Evolutionary conservation across 2,888 invertebrate species (phyloP), one percentile per base, ranked within the genome.

Genomic region (Eupithecia vulgata): DNA sequence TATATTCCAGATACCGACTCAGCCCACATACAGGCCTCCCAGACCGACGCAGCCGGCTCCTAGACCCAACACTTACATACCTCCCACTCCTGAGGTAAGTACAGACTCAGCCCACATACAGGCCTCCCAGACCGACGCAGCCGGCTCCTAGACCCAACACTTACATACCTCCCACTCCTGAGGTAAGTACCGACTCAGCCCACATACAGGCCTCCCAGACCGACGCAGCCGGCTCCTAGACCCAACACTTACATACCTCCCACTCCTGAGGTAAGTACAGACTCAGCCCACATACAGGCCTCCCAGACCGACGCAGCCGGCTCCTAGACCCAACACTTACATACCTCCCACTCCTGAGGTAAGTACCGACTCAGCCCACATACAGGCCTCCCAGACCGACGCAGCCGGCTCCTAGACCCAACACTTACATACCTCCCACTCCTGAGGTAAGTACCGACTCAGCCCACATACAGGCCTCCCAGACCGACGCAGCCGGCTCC

Each of bases 321-420:
- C 69, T n/a, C 69, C 71, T 0, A 67, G 72, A 35, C 75, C 75
- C 64, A 75, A 75, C 15, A 79, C 82, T 2, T 87, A 87, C 81
- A 76, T 86, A 35, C 87, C 87, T 0, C 86, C 86, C 25, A 68
- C 70, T 5, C 80, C 84, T 5, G 86, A 85, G 40, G 88, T 90
- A 74, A 85, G 62, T n/a, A 17, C 62, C 42, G n/a, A n/a, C n/a
- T n/a, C n/a, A n/a, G n/a, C n/a, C n/a, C 0, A 78, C 84, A 10
- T 86, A 85, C 76, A 79, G 85, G 7, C 85, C 87, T 0, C 83
- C n/a, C n/a, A n/a, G n/a, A n/a, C n/a, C n/a, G n/a, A n/a, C n/a
- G n/a, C n/a, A n/a, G n/a, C n/a, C n/a, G n/a, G n/a, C n/a, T n/a
- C n/a, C n/a, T n/a, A n/a, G n/a, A n/a, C n/a, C n/a, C n/a, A n/a